Percentiles rank a stretch among this genome's conserved stretches.
These are phyloP conservation scores for Xenotilapia caudafasciata DNA, from an alignment of 2,113 vertebrate genomes.

Conservation along the genomic window DNA sequence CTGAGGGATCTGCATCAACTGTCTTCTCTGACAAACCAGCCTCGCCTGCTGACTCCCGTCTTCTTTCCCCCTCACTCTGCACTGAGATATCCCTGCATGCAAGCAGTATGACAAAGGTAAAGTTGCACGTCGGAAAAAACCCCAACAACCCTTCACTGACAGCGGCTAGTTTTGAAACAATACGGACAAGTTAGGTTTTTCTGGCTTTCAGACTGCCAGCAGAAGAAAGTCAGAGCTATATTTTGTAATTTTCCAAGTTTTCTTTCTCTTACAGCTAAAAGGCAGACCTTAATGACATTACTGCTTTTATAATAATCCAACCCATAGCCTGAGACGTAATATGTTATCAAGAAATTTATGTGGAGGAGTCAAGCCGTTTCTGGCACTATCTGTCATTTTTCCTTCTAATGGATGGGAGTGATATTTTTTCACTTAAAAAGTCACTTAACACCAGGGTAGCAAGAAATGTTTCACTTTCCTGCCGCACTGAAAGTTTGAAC, in stretches of 20 bases:
- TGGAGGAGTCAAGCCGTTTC: background rate
- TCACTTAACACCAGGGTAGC: background rate
- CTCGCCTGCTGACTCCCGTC: conserved; percentile 3
- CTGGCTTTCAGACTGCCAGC: background rate
- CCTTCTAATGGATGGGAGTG: background rate
- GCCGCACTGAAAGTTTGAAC: background rate
- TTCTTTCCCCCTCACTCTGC: background rate
- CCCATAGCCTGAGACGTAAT: background rate
- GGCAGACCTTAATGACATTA: background rate
- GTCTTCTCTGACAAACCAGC: conserved; percentile 13
- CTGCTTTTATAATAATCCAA: background rate
- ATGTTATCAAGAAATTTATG: background rate
- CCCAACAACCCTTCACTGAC: background rate
- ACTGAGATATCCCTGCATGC: background rate
- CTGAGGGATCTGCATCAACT: conserved; percentile 21
- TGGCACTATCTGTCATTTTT: background rate
- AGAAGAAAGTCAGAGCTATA: background rate
- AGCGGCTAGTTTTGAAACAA: background rate
- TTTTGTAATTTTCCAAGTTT: background rate
- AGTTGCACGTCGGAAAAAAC: background rate
- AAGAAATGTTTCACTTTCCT: background rate
- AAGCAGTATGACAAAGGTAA: background rate
- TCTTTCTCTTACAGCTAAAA: background rate
- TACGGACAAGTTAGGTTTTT: background rate
- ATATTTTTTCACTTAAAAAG: background rate